A percentile compares a stretch with the other conserved stretches of the same genome.
These are phyloP conservation scores for Eremobia ochroleuca DNA, from an alignment of 2,888 invertebrate species.

Conservation along the genomic window DNA sequence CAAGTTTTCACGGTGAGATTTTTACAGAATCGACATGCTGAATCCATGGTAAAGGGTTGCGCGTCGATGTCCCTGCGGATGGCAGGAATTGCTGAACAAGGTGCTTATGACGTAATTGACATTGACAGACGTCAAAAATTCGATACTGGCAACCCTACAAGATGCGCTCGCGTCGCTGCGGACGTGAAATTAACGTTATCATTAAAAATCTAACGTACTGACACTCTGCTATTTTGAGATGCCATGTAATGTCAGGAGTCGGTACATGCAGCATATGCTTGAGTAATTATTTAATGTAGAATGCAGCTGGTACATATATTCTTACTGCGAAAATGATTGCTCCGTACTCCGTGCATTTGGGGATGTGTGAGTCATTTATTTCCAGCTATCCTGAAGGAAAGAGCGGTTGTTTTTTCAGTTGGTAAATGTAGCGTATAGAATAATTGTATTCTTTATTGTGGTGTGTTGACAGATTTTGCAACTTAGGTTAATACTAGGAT, in stretches of 20 bases:
- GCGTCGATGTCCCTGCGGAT: too few relatives aligned
- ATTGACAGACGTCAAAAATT: constrained; percentile 17
- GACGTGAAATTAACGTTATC: constrained; percentile 67
- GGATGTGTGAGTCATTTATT: constrained; percentile 42
- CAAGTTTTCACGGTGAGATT: too few relatives aligned
- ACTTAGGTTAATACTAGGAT: neutral
- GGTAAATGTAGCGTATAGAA: neutral
- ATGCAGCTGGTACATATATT: constrained; percentile 43
- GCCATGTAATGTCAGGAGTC: constrained; percentile 38
- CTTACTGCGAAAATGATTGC: constrained; percentile 39
- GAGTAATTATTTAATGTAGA: constrained; percentile 53
- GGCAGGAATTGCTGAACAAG: too few relatives aligned
- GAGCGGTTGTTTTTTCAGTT: constrained; percentile 24
- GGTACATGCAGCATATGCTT: constrained; percentile 19
- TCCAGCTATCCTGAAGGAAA: constrained; percentile 28
- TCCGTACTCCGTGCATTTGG: neutral
- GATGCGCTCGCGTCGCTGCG: constrained; percentile 45
- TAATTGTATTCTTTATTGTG: neutral
- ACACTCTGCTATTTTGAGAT: constrained; percentile 60
- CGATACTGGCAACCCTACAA: constrained; percentile 53
- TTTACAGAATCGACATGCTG: too few relatives aligned
- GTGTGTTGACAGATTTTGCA: neutral
- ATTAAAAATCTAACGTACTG: constrained; percentile 67
- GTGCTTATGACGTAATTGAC: neutral
- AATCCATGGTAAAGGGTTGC: too few relatives aligned